phyloP scores from a whole-genome alignment of 2,797 vertebrate genomes.

The Kryptolebias ocellatus region DNA sequence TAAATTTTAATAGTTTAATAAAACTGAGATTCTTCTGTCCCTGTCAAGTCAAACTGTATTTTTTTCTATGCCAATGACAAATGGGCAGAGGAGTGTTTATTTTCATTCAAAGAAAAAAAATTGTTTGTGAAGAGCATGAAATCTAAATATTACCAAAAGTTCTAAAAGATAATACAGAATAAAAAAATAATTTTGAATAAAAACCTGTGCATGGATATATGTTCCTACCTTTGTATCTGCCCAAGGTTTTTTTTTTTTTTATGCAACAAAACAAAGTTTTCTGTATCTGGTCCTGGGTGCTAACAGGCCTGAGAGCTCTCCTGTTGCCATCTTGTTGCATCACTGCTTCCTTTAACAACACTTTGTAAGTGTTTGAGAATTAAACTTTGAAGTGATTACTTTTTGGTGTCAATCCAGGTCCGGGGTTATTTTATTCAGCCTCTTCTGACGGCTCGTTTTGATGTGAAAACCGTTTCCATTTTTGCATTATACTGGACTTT shows the following conservation, averaged over 20 bases:
- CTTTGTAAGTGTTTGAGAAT: background rate
- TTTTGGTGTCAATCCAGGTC: background rate
- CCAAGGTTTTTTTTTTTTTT: background rate
- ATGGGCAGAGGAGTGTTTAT: no score
- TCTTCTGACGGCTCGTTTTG: slow-evolving; percentile 1
- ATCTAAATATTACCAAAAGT: no score
- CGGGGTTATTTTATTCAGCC: background rate
- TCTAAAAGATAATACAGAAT: no score
- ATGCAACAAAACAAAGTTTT: background rate
- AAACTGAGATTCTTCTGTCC: no score
- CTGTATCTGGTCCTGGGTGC: background rate
- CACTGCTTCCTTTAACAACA: background rate
- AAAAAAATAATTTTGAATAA: no score
- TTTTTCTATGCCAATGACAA: no score
- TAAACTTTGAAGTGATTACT: slow-evolving; percentile 8
- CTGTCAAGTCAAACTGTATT: no score
- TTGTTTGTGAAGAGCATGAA: no score
- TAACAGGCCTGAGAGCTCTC: slow-evolving; percentile 1
- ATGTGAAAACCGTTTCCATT: background rate
- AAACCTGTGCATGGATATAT: background rate
- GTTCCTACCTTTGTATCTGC: background rate
- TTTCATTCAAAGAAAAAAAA: no score
- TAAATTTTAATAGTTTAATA: no score
- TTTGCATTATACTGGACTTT: background rate
- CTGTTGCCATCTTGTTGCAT: slow-evolving; percentile 5